Conservation (phyloP, 1,140 invertebrate species). For the Drosophila lowei region DNA sequence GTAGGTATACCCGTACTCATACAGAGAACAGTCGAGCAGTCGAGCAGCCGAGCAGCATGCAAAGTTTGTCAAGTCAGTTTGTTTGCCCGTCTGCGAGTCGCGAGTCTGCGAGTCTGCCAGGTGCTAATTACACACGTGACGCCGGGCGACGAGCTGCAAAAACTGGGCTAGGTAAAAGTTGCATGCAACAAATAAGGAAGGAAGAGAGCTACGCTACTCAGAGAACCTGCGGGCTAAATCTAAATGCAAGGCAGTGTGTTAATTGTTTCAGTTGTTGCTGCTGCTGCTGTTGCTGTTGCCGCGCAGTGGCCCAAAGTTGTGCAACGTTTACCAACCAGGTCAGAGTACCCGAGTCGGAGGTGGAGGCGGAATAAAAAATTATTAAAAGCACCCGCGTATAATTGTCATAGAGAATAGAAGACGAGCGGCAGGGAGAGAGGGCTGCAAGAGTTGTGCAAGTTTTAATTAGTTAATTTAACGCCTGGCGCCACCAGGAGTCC, state of each 20-base stretch:
- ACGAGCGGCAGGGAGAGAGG: slow-evolving; percentile 1
- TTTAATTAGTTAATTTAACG: slow-evolving; percentile 82
- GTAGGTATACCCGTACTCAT: background rate
- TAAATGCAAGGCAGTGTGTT: slow-evolving; percentile 56
- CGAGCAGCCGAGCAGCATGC: slow-evolving; percentile 39
- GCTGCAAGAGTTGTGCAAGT: slow-evolving; percentile 62
- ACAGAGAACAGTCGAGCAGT: slow-evolving; percentile 8
- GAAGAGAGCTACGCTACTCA: background rate
- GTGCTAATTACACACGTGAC: slow-evolving; percentile 72
- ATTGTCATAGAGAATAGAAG: slow-evolving; percentile 40
- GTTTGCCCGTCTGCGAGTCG: slow-evolving; percentile 41
- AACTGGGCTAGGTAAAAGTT: slow-evolving; percentile 54
- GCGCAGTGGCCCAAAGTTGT: slow-evolving; percentile 48
- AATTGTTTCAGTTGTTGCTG: slow-evolving; percentile 68
- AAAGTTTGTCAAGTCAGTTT: slow-evolving; percentile 54
- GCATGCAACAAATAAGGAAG: slow-evolving; percentile 7
- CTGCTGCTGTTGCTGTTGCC: slow-evolving; percentile 24
- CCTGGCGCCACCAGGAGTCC: slow-evolving; percentile 62
- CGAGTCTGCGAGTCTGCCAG: slow-evolving; percentile 40
- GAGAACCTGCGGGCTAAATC: slow-evolving; percentile 30
- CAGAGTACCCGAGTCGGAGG: slow-evolving; percentile 30
- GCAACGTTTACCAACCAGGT: slow-evolving; percentile 55
- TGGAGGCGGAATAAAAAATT: slow-evolving; percentile 21
- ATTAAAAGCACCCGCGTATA: slow-evolving; percentile 46
- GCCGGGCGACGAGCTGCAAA: slow-evolving; percentile 38